Evolutionary conservation across 2,888 invertebrate genomes (phyloP), one percentile per base, ranked within the genome.

Genomic region (Apamea epomidion): DNA sequence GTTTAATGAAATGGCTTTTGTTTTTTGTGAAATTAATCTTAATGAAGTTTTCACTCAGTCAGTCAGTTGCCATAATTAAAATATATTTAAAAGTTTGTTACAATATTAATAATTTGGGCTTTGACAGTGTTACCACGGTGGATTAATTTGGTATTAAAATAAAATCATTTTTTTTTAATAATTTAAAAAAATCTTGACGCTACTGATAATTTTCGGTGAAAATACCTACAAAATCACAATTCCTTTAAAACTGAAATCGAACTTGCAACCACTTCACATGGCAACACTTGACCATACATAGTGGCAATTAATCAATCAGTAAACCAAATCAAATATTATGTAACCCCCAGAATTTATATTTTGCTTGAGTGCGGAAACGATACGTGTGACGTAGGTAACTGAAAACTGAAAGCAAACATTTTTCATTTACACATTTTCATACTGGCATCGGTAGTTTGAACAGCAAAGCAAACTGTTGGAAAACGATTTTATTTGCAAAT

Each of bases 401-500:
- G 21, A 45, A 75, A 68, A 62, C 14, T 62, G 21, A 21, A 5
- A 73, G 25, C 21, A 16, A 60, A 62, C n/a, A 74, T 51, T 82
- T 80, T 60, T 60, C 67, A 82, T 42, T 60, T 67, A 14, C 3
- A 8, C 16, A 45, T 29, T 25, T 37, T 51, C 51, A 25, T 21
- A 37, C 42, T 1, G 6, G 12, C 21, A 58, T 29, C 48, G 25
- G 14, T 42, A n/a, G 29, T 68, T 74, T 68, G 8, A 21, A 74
- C 51, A 60, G 42, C 45, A 62, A 68, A 74, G 7, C 67, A 74
- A 82, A 80, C 67, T 12, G 32, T 32, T 48, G 51, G 42, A 32
- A 74, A 62, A 60, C 42, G n/a, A 48, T 60, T 82, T 67, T 54
- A 75, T 82, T 80, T 67, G 18, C 81, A 25, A 54, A 80, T n/a